Percentiles rank a stretch among this genome's conserved stretches.
phyloP scores from a whole-genome alignment of 2,113 vertebrate genomes.

The Rattus norvegicus region GRCr8 NC_086024.1:90423501-90424000 shows the following conservation, averaged over 20 bases:
- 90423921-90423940: background rate
- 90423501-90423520: background rate
- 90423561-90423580: background rate
- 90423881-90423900: background rate
- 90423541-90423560: background rate
- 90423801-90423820: background rate
- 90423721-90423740: background rate
- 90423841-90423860: background rate
- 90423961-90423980: background rate
- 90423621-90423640: background rate
- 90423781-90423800: background rate
- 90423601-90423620: background rate
- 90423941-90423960: background rate
- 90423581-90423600: background rate
- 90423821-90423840: background rate
- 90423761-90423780: background rate
- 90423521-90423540: background rate
- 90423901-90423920: background rate
- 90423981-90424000: background rate
- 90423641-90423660: background rate
- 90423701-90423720: background rate
- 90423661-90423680: background rate
- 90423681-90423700: background rate
- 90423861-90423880: background rate
- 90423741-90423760: background rate